Evolutionary conservation across 2,113 vertebrate genomes (phyloP).

Genomic region (Vimba vimba): DNA sequence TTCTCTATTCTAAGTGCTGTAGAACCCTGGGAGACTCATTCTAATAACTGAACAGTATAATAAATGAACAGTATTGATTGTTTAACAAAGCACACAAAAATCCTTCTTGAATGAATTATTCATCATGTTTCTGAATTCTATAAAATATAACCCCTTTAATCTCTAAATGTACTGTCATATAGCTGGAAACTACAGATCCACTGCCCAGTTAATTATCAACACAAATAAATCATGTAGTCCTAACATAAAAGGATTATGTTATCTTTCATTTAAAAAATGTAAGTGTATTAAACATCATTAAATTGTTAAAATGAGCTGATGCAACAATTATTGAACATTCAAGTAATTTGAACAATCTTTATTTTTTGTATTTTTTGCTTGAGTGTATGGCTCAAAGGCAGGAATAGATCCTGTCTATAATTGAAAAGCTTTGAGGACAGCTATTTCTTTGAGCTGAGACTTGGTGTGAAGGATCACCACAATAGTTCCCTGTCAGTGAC

Average conservation of each 20-base stretch:
- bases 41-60: neutral
- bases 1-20: neutral
- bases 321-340: too few relatives aligned
- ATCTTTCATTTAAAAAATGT: too few relatives aligned
- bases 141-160: too few relatives aligned
- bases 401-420: neutral
- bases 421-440: neutral
- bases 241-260: too few relatives aligned
- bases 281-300: too few relatives aligned
- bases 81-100: slow-evolving; percentile 4
- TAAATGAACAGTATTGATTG: neutral
- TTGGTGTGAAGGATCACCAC: slow-evolving; percentile 13
- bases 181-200: too few relatives aligned
- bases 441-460: slow-evolving; percentile 6
- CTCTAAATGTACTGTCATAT: too few relatives aligned
- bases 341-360: too few relatives aligned
- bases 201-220: too few relatives aligned
- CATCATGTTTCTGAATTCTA: neutral
- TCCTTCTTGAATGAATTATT: neutral
- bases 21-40: neutral
- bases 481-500: slow-evolving; percentile 2
- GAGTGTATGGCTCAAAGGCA: neutral
- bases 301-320: too few relatives aligned
- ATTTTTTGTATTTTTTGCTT: too few relatives aligned
- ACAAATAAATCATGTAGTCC: too few relatives aligned